Base-by-base conservation (phyloP, 2,888 invertebrate species). In the Eustalomyia histrio region DNA sequence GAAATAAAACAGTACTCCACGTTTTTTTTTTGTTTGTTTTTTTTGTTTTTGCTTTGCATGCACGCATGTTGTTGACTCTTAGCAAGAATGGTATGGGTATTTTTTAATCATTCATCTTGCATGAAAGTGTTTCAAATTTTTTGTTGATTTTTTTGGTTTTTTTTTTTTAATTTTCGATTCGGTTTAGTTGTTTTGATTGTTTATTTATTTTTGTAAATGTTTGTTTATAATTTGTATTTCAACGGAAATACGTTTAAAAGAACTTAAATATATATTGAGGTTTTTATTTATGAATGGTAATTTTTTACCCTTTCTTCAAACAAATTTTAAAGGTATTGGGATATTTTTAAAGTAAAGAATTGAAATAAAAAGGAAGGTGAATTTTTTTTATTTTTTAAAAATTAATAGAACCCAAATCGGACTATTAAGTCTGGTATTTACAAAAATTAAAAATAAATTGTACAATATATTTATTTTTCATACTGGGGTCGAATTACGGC, bases 201-300 rank as follows among this genome's bases (percentile, higher is more conserved):
- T 69, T 69, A 55, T 69, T 73, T 61, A 52, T 60, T 58, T 74
- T 67, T 35, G 35, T 64, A 71, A 74, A 73, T 81, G 58, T 78
- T 75, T 81, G 74, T 75, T 81, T 76, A 69, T 69, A 81, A 78
- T 76, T 80, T 73, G 72, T 71, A n/a, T 71, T 71, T 75, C 69
- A 71, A 67, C 81, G 81, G 81, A 81, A 81, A 81, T 75, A 71
- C 74, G 52, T 65, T 75, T 69, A 65, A 75, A 55, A 75, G 65
- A 69, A 69, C 17, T 65, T 75, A 12, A 64, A 53, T 65, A 35
- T 12, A 21, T 14, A 39, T 47, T 47, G 43, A n/a, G 43, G 43
- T n/a, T 6, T 47, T 47, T n/a, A 3, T 4, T n/a, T 47, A 47
- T n/a, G 43, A 47, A n/a, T n/a, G 6, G 2, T n/a, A n/a, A 47